phyloP scores from a whole-genome alignment of 2,888 invertebrate species.

The Mimachlamys varia region DNA sequence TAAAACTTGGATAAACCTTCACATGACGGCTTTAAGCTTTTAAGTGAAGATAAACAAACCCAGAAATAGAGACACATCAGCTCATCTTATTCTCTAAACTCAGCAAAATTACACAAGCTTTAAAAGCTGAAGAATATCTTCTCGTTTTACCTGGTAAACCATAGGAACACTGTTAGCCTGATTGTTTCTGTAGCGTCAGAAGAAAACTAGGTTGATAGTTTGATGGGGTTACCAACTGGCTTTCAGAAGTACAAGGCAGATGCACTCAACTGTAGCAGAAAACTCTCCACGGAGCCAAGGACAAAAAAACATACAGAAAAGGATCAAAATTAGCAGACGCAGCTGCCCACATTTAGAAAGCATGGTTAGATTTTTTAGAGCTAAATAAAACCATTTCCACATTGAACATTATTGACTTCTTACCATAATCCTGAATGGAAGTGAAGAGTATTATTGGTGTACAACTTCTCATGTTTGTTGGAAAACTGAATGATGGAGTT shows the following conservation, averaged over 20 bases:
- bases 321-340: conserved; percentile 24
- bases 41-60: no score
- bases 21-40: no score
- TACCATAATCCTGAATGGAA: not conserved
- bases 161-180: not conserved
- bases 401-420: not conserved
- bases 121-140: not conserved
- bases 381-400: not conserved
- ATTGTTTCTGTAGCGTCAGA: conserved; percentile 17
- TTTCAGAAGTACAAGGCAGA: conserved; percentile 29
- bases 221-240: conserved; percentile 27
- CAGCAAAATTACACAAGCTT: not conserved
- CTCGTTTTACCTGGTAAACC: not conserved
- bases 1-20: no score
- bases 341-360: not conserved
- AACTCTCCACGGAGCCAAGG: not conserved
- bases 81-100: no score
- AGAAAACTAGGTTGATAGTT: not conserved
- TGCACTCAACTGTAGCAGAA: conserved; percentile 22
- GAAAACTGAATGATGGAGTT: not conserved
- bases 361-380: not conserved
- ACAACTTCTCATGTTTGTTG: not conserved
- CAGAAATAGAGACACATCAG: no score
- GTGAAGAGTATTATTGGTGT: not conserved
- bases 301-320: not conserved